These are phyloP conservation scores for Apodemus sylvaticus DNA, from an alignment of 2,113 vertebrate species.

Conservation along the genomic window DNA sequence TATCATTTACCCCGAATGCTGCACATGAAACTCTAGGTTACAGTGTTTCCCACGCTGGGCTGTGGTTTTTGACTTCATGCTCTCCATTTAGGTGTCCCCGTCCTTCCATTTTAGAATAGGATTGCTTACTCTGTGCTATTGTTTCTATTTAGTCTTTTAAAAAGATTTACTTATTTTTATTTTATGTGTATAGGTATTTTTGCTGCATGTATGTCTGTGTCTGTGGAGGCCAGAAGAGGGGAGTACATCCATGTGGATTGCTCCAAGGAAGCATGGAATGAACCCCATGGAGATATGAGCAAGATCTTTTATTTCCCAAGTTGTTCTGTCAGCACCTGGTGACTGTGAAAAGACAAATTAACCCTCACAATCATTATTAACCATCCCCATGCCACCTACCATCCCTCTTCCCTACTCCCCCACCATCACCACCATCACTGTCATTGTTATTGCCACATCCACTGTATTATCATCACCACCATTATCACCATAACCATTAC, in stretches of 20 bases:
- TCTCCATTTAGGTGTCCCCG: too few relatives aligned
- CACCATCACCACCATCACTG: background rate
- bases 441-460: background rate
- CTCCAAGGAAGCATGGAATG: background rate
- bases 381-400: background rate
- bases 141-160: background rate
- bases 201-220: background rate
- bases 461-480: background rate
- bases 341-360: background rate
- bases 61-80: too few relatives aligned
- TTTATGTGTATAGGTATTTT: background rate
- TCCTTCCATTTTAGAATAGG: too few relatives aligned
- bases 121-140: too few relatives aligned
- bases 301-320: background rate
- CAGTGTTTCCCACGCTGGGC: too few relatives aligned
- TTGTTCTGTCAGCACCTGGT: background rate
- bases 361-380: background rate
- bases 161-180: background rate
- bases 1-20: too few relatives aligned
- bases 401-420: background rate
- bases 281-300: background rate
- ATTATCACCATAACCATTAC: background rate
- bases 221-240: background rate
- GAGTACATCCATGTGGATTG: background rate
- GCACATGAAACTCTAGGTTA: too few relatives aligned